These are phyloP conservation scores for Manis pentadactyla DNA, from an alignment of 2,797 vertebrate genomes.

Conservation along the genomic window DNA sequence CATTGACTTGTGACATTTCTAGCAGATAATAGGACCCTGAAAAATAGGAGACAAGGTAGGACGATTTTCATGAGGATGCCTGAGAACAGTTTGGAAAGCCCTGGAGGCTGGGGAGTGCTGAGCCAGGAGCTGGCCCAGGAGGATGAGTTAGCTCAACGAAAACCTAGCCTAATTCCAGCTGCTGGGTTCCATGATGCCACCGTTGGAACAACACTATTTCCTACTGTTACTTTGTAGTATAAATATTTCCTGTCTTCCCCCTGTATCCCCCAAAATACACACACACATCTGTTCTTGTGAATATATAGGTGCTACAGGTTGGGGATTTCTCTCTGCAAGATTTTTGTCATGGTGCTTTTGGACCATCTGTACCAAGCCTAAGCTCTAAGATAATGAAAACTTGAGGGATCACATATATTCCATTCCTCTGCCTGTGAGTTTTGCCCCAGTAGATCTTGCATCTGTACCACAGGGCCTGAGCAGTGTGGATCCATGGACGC, in stretches of 20 bases:
- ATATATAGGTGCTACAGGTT: background rate
- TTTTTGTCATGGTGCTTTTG: background rate
- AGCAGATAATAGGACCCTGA: background rate
- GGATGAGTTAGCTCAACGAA: background rate
- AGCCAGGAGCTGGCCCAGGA: background rate
- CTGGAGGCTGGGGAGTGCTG: background rate
- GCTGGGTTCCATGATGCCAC: too few species aligned
- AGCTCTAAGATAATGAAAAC: background rate
- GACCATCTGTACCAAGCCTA: background rate
- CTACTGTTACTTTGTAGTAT: background rate
- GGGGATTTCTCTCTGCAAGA: background rate
- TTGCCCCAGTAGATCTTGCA: background rate
- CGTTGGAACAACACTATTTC: background rate
- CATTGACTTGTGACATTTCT: background rate
- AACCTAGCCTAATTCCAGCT: background rate
- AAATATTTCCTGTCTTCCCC: background rate
- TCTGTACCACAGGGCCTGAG: background rate
- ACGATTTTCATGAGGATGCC: background rate
- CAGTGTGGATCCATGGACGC: background rate
- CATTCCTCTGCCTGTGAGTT: background rate
- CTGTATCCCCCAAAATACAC: too few species aligned
- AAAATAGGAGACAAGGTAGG: background rate
- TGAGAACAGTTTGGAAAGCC: too few species aligned
- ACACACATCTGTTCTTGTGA: background rate
- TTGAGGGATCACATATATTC: rapidly evolving